phyloP scores from a whole-genome alignment of 2,797 vertebrate genomes.

The Brotula barbata region DNA sequence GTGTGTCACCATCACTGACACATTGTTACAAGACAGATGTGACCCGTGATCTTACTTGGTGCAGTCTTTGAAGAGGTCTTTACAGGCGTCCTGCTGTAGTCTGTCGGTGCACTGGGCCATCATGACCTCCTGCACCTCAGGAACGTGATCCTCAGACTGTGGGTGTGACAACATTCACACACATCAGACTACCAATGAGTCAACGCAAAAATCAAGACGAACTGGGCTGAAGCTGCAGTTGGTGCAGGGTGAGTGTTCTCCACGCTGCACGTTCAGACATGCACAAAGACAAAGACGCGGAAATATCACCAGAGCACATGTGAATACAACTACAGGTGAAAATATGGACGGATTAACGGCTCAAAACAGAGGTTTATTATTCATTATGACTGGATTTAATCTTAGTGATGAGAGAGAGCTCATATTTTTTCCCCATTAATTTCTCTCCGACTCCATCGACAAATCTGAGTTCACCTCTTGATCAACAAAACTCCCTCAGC shows the following conservation, averaged over 20 bases:
- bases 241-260: not conserved
- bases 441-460: no score
- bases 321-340: no score
- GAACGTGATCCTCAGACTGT: conserved; percentile 88
- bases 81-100: conserved; percentile 89
- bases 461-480: no score
- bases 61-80: conserved; percentile 95
- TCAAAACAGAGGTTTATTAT: no score
- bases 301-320: no score
- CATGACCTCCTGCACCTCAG: conserved; percentile 86
- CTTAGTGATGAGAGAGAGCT: no score
- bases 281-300: not conserved
- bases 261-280: conserved; percentile 30
- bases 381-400: no score
- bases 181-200: not conserved
- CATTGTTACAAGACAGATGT: not conserved
- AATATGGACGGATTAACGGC: no score
- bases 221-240: conserved; percentile 3
- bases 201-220: conserved; percentile 9
- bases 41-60: conserved; percentile 87
- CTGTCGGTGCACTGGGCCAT: conserved; percentile 83
- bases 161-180: not conserved
- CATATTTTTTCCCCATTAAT: no score
- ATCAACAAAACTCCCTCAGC: no score
- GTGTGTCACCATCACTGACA: no score